Base-by-base conservation (phyloP, 1,140 invertebrate species). In the Bathynomus jamesi region DNA sequence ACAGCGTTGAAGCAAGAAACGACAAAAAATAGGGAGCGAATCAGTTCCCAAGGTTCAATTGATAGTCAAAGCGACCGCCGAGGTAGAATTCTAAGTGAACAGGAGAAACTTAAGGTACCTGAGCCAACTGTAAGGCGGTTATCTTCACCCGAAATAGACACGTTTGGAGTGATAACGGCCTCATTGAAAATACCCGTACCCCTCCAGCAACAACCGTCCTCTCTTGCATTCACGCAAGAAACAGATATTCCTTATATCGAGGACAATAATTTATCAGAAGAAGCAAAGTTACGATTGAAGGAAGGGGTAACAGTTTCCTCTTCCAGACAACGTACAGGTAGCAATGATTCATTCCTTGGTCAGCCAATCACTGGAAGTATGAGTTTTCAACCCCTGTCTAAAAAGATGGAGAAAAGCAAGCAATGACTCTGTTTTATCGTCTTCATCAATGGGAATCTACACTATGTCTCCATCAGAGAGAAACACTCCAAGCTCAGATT, bases 131-230 rank as follows among this genome's bases (percentile, higher is more conserved):
- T 76, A 27, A 72, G 78, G n/a, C 64, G 78, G 27, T 62, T 78
- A 24, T 77, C 74, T n/a, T 75, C 75, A 24, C 74, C 76, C 7
- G 78, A 87, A 31, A 73, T 78, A 25, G 78, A 79, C 40, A 74
- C 65, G 32, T 61, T 60, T 30, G 74, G 88, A 78, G 87, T 92
- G 4, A 91, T 94, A 74, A 91, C 89, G 0, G 91, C 90, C 0
- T 91, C 89, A 76, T 84, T 93, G 4, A 91, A 89, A 72, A 90
- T 93, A 80, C 89, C 90, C 0, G 83, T 88, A 82, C 82, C 85
- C 11, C 65, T 77, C 25, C 40, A 64, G 29, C 76, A 67, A 27
- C 63, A 28, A 29, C 25, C 80, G 31, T 79, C 82, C 21, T 78
- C 82, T 46, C 78, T 81, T 28, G 75, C 86, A 21, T 86, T 85